phyloP scores from a whole-genome alignment of 2,797 vertebrate genomes.

The Pteronotus mesoamericanus region DNA sequence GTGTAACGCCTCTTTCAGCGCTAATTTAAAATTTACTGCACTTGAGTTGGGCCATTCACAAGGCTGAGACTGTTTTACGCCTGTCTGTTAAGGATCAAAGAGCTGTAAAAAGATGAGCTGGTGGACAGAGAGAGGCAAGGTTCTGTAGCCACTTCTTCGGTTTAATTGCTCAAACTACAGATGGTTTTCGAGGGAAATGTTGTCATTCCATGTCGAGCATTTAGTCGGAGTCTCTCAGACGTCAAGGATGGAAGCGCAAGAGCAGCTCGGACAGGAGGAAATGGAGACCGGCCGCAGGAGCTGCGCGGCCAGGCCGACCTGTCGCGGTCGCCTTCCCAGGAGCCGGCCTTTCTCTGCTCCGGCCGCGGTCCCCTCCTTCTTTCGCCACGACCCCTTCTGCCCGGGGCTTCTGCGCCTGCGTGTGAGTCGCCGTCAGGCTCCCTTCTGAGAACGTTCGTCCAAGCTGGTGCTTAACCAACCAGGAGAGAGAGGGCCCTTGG shows the following conservation, averaged over 20 bases:
- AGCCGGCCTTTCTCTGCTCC: background rate
- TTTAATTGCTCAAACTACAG: background rate
- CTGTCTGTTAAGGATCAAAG: background rate
- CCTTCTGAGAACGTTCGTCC: too few species aligned
- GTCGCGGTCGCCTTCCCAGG: too few species aligned
- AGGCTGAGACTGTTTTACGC: background rate
- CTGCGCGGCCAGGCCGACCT: rapidly evolving
- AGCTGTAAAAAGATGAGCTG: background rate
- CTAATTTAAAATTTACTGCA: background rate
- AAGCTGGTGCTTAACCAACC: background rate
- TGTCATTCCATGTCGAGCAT: background rate
- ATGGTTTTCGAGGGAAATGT: background rate
- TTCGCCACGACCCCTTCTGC: background rate
- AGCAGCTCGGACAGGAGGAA: background rate
- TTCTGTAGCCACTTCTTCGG: background rate
- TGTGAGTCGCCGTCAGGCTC: too few species aligned
- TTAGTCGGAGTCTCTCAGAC: background rate
- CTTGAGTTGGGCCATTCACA: background rate
- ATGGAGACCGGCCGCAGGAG: rapidly evolving
- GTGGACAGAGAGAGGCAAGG: background rate
- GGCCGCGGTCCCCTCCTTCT: too few species aligned
- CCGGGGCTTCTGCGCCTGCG: too few species aligned
- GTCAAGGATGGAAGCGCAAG: background rate
- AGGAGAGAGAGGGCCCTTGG: background rate
- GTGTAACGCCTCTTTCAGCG: background rate